A percentile compares a stretch with the other conserved stretches of the same genome.
Conservation (phyloP, 1,140 invertebrate genomes). For the Oncopodura yosiiana region DNA sequence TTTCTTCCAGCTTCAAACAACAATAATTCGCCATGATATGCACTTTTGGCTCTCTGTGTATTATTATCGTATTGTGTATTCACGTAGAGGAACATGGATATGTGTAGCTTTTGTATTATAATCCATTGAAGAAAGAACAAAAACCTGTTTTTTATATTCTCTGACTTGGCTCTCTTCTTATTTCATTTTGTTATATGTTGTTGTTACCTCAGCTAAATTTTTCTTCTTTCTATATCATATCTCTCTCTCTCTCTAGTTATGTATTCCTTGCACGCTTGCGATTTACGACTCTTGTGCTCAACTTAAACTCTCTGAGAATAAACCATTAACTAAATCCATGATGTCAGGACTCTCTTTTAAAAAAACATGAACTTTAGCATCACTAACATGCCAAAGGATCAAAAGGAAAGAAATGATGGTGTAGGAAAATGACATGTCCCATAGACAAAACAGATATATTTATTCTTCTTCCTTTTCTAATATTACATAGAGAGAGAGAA, state of each 20-base stretch:
- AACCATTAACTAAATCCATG: slow-evolving; percentile 16
- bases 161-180: slow-evolving; percentile 1
- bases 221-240: no score
- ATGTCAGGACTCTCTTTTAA: no score
- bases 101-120: slow-evolving; percentile 11
- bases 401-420: background rate
- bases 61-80: background rate
- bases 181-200: no score
- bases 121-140: slow-evolving; percentile 4
- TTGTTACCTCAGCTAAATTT: no score
- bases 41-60: slow-evolving; percentile 16
- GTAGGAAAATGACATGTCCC: background rate
- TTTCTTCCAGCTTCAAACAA: background rate
- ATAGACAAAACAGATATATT: background rate
- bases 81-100: background rate
- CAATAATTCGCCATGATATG: slow-evolving; percentile 25
- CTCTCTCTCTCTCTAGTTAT: background rate
- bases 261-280: slow-evolving; percentile 18
- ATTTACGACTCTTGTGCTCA: slow-evolving; percentile 16
- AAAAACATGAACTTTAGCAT: no score
- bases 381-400: background rate
- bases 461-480: background rate
- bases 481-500: background rate
- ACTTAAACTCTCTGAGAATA: slow-evolving; percentile 9
- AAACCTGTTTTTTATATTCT: slow-evolving; percentile 14